A percentile compares a stretch with the other conserved stretches of the same genome.
These are phyloP conservation scores for Hippocampus comes DNA, from an alignment of 2,113 vertebrate genomes.

Conservation along the genomic window DNA sequence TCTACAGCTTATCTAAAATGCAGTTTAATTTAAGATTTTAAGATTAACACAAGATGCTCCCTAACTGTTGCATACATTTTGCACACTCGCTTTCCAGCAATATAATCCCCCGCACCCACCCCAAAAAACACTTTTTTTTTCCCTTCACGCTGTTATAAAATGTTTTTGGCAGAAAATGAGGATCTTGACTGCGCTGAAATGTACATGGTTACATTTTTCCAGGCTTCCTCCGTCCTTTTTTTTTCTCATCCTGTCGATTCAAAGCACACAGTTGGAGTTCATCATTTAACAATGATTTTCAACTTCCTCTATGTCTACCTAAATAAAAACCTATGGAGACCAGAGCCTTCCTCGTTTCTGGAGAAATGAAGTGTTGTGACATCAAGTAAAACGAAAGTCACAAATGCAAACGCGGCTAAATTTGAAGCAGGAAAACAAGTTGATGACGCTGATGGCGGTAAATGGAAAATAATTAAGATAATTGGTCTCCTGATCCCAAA, in stretches of 20 bases:
- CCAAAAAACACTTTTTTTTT: too few species aligned
- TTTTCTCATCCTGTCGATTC: slow-evolving; percentile 50
- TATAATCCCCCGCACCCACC: slow-evolving; percentile 1
- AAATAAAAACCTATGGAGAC: slow-evolving; percentile 25
- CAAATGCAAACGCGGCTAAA: slow-evolving; percentile 66
- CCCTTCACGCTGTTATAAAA: slow-evolving; percentile 10
- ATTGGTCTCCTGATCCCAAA: slow-evolving; percentile 76
- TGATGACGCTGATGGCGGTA: slow-evolving; percentile 48
- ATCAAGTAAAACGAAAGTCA: slow-evolving; percentile 51
- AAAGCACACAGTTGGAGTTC: slow-evolving; percentile 45
- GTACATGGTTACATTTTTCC: slow-evolving; percentile 43
- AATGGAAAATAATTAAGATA: slow-evolving; percentile 71
- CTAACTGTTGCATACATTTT: slow-evolving; percentile 16
- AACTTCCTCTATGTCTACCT: slow-evolving; percentile 39
- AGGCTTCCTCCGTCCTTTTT: slow-evolving; percentile 44
- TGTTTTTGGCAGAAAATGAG: background rate
- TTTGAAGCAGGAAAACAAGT: slow-evolving; percentile 57
- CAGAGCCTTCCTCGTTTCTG: slow-evolving; percentile 30
- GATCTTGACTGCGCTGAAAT: slow-evolving; percentile 30
- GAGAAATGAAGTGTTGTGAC: slow-evolving; percentile 57
- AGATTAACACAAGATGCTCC: slow-evolving; percentile 21
- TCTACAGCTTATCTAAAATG: slow-evolving; percentile 42
- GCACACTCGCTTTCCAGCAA: slow-evolving; percentile 18
- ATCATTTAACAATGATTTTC: slow-evolving; percentile 47
- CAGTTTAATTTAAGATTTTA: slow-evolving; percentile 47